These are phyloP conservation scores for Brachymystax lenok DNA, from an alignment of 2,797 vertebrate genomes.

Conservation along the genomic window DNA sequence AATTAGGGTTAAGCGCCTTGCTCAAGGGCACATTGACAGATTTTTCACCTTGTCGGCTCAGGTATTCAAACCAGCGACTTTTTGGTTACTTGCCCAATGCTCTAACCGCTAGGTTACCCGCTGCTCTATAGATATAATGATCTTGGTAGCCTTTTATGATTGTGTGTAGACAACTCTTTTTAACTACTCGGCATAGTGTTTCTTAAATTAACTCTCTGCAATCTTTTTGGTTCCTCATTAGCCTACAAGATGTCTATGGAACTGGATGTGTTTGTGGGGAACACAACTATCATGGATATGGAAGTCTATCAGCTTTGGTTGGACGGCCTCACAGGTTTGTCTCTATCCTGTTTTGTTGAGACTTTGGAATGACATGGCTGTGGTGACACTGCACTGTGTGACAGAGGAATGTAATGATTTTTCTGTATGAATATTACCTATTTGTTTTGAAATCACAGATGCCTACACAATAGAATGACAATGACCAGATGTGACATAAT, in stretches of 20 bases:
- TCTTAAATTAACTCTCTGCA: neutral
- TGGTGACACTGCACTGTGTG: neutral
- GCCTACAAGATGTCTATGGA: conserved; percentile 68
- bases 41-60: no score
- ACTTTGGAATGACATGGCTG: neutral
- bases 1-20: no score
- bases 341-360: neutral
- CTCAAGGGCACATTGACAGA: no score
- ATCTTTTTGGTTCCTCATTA: neutral
- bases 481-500: neutral
- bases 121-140: no score
- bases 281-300: conserved; percentile 79
- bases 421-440: neutral
- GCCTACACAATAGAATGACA: neutral
- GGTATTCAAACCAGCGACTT: no score
- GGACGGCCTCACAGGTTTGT: conserved; percentile 74
- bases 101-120: no score
- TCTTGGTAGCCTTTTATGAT: no score
- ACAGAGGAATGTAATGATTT: neutral
- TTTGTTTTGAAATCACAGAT: neutral
- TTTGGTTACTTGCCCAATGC: no score
- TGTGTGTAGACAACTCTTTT: no score
- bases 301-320: conserved; percentile 80
- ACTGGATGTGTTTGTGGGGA: conserved; percentile 79
- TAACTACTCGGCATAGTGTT: neutral